Conservation (phyloP, 2,113 vertebrate species). For the Asarcornis scutulata region DNA sequence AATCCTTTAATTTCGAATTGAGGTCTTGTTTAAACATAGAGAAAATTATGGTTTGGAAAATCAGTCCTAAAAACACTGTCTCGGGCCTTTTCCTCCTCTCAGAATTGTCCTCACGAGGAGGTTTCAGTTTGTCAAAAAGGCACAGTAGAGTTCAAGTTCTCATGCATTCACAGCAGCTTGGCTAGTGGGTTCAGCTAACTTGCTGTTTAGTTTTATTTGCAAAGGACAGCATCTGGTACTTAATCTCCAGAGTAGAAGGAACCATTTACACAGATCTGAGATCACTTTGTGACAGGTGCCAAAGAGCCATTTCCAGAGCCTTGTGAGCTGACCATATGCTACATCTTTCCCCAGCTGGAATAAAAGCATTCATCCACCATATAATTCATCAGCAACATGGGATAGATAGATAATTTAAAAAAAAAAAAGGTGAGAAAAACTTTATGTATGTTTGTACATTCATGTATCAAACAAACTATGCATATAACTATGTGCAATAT, state of each 20-base stretch:
- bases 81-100: not conserved
- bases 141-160: not conserved
- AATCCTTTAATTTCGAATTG: not conserved
- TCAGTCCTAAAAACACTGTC: not conserved
- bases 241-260: constrained; percentile 67
- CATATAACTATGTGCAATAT: not conserved
- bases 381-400: not conserved
- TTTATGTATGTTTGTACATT: not conserved
- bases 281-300: constrained; percentile 68
- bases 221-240: constrained; percentile 64
- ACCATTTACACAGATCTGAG: constrained; percentile 69
- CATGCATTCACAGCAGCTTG: not conserved
- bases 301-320: constrained; percentile 66
- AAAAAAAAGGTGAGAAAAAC: not conserved
- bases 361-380: constrained; percentile 39
- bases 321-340: constrained; percentile 72
- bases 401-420: constrained; percentile 13
- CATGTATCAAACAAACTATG: not conserved
- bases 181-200: constrained; percentile 18
- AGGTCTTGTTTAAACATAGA: not conserved
- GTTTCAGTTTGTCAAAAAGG: not conserved
- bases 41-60: not conserved
- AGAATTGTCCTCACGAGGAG: not conserved
- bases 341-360: constrained; percentile 45
- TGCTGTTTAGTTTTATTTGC: constrained; percentile 36